Percentiles rank a stretch among this genome's conserved stretches.
phyloP scores from a whole-genome alignment of 64 coral and sea anemone species.

The Hydrozoanthus tunicans region DNA sequence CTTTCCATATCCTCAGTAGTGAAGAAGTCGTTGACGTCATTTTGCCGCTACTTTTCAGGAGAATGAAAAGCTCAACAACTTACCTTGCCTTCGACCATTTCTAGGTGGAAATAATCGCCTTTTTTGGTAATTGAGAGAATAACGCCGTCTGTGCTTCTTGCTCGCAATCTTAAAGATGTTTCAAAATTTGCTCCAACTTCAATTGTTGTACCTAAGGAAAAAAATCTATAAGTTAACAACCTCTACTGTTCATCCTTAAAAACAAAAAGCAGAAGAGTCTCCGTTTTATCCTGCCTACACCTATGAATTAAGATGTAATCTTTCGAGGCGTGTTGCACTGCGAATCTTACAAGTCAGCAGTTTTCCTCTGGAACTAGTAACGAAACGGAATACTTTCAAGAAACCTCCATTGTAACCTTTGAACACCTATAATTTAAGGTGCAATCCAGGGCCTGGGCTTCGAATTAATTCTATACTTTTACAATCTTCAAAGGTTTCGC shows the following conservation, averaged over 20 bases:
- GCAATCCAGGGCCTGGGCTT: too few relatives aligned
- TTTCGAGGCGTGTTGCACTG: background rate
- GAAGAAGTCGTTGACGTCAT: background rate
- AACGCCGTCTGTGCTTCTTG: slow-evolving; percentile 40
- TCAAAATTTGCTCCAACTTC: background rate
- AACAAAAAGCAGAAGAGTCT: background rate
- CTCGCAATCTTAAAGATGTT: background rate
- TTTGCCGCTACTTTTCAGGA: too few relatives aligned
- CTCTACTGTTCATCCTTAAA: background rate
- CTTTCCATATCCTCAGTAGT: too few relatives aligned
- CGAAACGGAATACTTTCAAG: too few relatives aligned
- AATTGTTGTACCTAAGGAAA: slow-evolving; percentile 4
- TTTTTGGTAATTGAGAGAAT: background rate
- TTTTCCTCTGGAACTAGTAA: too few relatives aligned
- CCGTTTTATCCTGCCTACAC: background rate
- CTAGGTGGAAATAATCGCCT: slow-evolving; percentile 15
- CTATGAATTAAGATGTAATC: too few relatives aligned
- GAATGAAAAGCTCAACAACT: background rate
- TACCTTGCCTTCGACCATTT: slow-evolving; percentile 44
- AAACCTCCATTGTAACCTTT: too few relatives aligned
- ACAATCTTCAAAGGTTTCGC: too few relatives aligned
- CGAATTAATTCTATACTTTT: too few relatives aligned
- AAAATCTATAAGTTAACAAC: background rate
- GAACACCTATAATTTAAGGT: too few relatives aligned
- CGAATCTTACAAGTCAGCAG: background rate